Percentiles rank a stretch among this genome's conserved stretches.
These are phyloP conservation scores for Hydrocynus forskahlii DNA, from an alignment of 2,797 vertebrate genomes.

Conservation along the genomic window DNA sequence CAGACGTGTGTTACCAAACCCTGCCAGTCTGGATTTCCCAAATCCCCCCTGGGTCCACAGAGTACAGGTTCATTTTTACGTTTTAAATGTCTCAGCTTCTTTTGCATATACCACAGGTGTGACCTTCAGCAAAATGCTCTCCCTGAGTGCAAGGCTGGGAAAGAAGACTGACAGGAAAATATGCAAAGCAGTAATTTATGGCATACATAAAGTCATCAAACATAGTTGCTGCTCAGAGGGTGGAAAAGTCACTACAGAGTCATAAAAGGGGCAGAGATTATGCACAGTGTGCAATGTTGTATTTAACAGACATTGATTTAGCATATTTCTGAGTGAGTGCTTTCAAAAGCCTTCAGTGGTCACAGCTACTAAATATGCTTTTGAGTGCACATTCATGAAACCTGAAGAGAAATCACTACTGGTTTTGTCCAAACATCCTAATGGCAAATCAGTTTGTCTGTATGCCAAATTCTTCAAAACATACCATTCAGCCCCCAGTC, in stretches of 20 bases:
- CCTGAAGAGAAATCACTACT: neutral
- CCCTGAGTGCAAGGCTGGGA: neutral
- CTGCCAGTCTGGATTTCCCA: neutral
- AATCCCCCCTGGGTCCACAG: neutral
- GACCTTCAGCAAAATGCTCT: neutral
- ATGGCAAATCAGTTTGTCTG: no score
- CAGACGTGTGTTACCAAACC: neutral
- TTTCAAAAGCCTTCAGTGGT: neutral
- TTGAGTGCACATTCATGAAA: neutral
- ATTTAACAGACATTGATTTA: neutral
- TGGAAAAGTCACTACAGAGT: neutral
- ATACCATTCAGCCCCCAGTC: no score
- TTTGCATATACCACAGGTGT: constrained; percentile 5
- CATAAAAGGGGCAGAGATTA: neutral
- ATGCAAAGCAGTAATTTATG: neutral
- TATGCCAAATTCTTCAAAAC: no score
- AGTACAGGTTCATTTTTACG: neutral
- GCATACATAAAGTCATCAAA: neutral
- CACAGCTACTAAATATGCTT: neutral
- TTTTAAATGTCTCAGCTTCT: constrained; percentile 2
- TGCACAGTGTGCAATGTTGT: neutral
- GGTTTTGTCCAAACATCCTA: neutral
- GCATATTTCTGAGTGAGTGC: neutral
- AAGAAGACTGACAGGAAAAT: constrained; percentile 8
- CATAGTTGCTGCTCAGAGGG: neutral